Conservation (phyloP, 2,797 vertebrate species). For the Melanotaenia trifasciata region DNA sequence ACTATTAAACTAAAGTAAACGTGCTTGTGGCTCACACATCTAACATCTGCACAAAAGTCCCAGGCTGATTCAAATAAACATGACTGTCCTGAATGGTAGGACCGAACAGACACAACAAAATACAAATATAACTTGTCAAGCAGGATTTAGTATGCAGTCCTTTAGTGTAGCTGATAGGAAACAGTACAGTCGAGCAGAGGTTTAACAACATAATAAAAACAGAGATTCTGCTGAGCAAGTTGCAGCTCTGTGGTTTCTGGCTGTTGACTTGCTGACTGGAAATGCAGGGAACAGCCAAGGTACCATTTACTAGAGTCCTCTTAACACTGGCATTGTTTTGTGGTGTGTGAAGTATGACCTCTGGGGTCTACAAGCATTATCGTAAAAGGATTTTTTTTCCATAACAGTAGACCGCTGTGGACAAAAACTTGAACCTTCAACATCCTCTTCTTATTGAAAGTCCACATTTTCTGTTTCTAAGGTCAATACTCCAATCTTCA, state of each 20-base stretch:
- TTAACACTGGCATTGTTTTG: not conserved
- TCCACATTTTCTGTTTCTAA: not conserved
- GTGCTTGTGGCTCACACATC: conserved; percentile 7
- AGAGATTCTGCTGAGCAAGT: conserved; percentile 60
- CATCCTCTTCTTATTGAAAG: not conserved
- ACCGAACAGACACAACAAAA: conserved; percentile 6
- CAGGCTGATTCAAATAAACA: conserved; percentile 10
- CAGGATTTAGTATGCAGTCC: conserved; percentile 12
- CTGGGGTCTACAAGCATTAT: not conserved
- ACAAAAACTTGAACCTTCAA: not conserved
- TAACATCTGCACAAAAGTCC: not conserved
- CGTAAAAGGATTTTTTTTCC: not conserved
- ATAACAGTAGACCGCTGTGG: not conserved
- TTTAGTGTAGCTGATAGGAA: conserved; percentile 35
- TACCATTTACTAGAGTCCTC: conserved; percentile 27
- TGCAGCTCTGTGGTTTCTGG: conserved; percentile 56
- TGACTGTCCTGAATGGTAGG: not conserved
- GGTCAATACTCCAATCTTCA: not conserved
- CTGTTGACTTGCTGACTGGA: conserved; percentile 63
- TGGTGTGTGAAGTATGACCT: not conserved
- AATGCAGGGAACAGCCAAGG: conserved; percentile 43
- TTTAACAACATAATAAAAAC: conserved; percentile 62
- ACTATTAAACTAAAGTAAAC: conserved; percentile 10
- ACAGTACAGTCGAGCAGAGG: conserved; percentile 22
- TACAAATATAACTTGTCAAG: conserved; percentile 1